A percentile compares a stretch with the other conserved stretches of the same genome.
Conservation (phyloP, 2,888 invertebrate species). For the Graphium colonna region DNA sequence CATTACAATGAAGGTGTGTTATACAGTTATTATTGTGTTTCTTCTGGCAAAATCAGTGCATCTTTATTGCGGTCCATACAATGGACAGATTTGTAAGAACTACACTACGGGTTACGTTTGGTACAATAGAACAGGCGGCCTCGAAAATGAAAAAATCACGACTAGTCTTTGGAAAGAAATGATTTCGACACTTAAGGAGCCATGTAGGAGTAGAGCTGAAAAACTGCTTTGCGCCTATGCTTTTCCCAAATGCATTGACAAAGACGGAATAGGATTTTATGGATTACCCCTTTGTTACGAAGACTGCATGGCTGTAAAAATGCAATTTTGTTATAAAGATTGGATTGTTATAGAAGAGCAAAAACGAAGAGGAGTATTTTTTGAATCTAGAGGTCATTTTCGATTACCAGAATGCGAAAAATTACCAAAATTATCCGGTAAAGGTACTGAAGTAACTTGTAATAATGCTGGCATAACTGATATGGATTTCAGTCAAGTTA, state of each 20-base stretch:
- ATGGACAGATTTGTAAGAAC: constrained; percentile 89
- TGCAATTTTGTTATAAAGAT: constrained; percentile 95
- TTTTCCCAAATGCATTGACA: constrained; percentile 91
- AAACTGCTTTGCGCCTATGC: constrained; percentile 95
- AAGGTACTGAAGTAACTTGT: constrained; percentile 84
- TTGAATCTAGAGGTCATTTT: constrained; percentile 92
- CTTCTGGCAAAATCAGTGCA: constrained; percentile 65
- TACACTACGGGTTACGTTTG: constrained; percentile 86
- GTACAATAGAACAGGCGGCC: constrained; percentile 87
- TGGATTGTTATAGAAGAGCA: constrained; percentile 95
- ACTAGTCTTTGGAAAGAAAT: constrained; percentile 92
- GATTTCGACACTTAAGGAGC: constrained; percentile 87
- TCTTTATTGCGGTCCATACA: constrained; percentile 93
- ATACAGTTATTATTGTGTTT: constrained; percentile 56
- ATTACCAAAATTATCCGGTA: constrained; percentile 85
- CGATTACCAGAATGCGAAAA: constrained; percentile 91
- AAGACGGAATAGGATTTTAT: constrained; percentile 81
- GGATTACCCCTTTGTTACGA: constrained; percentile 93
- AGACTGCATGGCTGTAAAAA: constrained; percentile 94
- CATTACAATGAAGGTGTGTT: constrained; percentile 59
- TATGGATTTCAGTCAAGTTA: constrained; percentile 88
- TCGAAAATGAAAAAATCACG: constrained; percentile 92
- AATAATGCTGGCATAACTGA: constrained; percentile 92
- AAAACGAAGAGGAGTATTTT: constrained; percentile 87
- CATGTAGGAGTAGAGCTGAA: constrained; percentile 93